Evolutionary conservation across 2,888 invertebrate genomes (phyloP).

Genomic region (Napeogenes inachia): DNA sequence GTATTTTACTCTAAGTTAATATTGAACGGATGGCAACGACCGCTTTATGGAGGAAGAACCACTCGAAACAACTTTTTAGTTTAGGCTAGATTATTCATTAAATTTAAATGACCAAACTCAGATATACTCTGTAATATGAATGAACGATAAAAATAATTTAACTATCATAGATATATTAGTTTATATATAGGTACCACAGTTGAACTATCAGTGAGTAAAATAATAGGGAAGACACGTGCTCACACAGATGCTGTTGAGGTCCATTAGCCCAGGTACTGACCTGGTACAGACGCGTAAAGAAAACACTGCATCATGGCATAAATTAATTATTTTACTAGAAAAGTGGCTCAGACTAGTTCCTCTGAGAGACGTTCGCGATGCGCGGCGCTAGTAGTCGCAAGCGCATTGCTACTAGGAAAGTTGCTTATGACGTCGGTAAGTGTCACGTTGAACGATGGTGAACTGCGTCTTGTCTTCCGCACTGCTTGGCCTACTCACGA

Average conservation of each 20-base stretch:
- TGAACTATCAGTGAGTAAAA: conserved; percentile 2
- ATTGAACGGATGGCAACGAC: conserved; percentile 47
- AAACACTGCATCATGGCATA: conserved; percentile 53
- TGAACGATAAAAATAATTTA: too few species aligned
- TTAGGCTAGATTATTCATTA: too few species aligned
- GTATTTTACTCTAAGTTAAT: conserved; percentile 13
- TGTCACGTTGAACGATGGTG: conserved; percentile 77
- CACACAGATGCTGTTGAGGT: conserved; percentile 33
- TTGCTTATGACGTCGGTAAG: conserved; percentile 76
- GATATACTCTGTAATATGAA: too few species aligned
- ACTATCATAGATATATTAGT: background rate
- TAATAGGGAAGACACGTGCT: conserved; percentile 22
- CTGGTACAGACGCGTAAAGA: conserved; percentile 49
- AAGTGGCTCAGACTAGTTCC: conserved; percentile 63
- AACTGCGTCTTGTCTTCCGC: conserved; percentile 71
- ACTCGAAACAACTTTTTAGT: conserved; percentile 35
- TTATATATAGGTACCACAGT: background rate
- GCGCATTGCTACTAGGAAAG: conserved; percentile 77
- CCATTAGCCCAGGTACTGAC: conserved; percentile 33
- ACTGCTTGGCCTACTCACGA: conserved; percentile 72
- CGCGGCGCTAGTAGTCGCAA: conserved; percentile 44
- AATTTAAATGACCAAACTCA: too few species aligned
- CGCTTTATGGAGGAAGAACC: conserved; percentile 51
- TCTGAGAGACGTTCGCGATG: conserved; percentile 50
- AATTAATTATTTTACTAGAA: conserved; percentile 60